Base-by-base conservation (phyloP, 2,797 vertebrate genomes). In the Darevskia nairensis region DNA sequence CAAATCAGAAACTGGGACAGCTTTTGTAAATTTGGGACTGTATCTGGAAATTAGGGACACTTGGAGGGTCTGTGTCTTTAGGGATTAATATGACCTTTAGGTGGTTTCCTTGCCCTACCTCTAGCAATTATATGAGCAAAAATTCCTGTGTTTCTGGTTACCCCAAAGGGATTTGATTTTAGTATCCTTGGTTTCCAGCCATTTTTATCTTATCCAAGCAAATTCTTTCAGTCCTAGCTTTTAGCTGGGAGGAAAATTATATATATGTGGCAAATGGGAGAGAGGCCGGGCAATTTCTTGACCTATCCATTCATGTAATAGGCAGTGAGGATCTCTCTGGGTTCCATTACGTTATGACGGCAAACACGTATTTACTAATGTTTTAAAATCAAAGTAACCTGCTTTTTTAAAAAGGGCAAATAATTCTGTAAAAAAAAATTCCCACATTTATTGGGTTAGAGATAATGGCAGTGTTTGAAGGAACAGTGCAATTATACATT, bases 361-460 rank as follows among this genome's bases (percentile, higher is more conserved):
- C 80, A 76, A 89, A 61, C 2, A 19, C 19, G 75, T 68, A 85
- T 90, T 91, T 86, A 82, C 1, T 55, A 55, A 74, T 84, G 61
- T 39, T 89, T 87, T 89, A 89, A 92, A 88, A 90, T 55, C 82
- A 35, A 71, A 88, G 90, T 85, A 87, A 93, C 92, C 86, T 86
- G 82, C 32, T 50, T 86, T 68, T 80, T 46, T 8, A 89, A 85
- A 72, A 81, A 79, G n/a, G 90, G 88, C 88, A 61, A 92, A 87
- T 7, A 1, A 80, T 80, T 50, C 87, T 90, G 50, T 83, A 80
- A 61, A 68, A 88, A 50, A 55, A 55, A 50, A 50, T 50, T 84
- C 61, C 84, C 89, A 1, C 74, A 64, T 89, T 91, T 78, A 71
- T 66, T 89, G 88, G 88, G 92, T 89, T 89, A 59, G 59, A n/a